Conservation (phyloP, 2,113 vertebrate genomes). For the Notechis scutatus region DNA sequence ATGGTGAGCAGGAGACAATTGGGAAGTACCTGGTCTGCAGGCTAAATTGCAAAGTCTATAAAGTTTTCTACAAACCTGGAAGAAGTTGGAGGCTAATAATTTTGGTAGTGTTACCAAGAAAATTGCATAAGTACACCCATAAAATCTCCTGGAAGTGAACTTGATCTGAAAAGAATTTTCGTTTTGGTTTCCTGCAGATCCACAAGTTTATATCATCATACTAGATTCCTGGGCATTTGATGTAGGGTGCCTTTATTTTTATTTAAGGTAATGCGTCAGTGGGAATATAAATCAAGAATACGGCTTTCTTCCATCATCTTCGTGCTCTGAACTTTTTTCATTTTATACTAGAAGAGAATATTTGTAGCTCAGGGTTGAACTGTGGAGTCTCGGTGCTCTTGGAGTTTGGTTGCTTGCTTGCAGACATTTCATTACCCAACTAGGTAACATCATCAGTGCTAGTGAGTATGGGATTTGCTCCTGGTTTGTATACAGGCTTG, state of each 20-base stretch:
- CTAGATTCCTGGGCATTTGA: neutral
- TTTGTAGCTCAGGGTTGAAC: neutral
- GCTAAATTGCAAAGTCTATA: neutral
- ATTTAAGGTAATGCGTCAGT: neutral
- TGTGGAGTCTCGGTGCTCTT: neutral
- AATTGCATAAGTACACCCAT: neutral
- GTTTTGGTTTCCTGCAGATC: neutral
- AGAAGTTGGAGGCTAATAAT: neutral
- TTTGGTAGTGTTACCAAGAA: neutral
- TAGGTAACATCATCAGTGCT: neutral
- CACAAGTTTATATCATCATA: neutral
- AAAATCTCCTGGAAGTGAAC: neutral
- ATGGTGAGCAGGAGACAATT: neutral
- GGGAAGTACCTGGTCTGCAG: neutral
- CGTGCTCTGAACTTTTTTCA: neutral
- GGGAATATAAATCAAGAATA: neutral
- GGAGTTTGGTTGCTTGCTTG: neutral
- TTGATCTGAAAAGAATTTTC: neutral
- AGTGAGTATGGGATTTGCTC: neutral
- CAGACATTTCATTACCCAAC: neutral
- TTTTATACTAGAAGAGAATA: neutral
- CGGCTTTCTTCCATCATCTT: neutral
- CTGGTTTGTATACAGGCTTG: too few relatives aligned
- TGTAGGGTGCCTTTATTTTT: neutral
- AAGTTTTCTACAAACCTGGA: neutral